Evolutionary conservation across 2,888 invertebrate genomes (phyloP), one percentile per base, ranked within the genome.

Genomic region (Clusia tigrina): DNA sequence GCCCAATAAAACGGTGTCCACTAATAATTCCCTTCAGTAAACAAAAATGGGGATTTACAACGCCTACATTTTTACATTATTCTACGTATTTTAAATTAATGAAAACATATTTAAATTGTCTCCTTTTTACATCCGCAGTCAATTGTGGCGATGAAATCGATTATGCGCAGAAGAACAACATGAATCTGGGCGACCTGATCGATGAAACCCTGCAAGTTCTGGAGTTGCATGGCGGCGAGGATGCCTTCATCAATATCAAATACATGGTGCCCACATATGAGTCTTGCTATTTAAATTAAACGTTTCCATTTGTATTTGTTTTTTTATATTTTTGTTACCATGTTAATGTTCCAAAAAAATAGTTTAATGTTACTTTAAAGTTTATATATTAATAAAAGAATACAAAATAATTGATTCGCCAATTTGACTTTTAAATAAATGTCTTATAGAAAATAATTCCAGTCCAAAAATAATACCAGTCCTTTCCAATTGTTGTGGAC

Each of bases 241-340:
- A 97, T 81, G 96, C 98, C 1, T 97, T 95, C 81, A 96, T 97
- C 74, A 98, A 98, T 83, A 98, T 98, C 77, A 98, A 98, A 84
- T 98, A 98, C 83, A 93, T 98, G 89, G 90, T 98, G 71, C 98
- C 98, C 0, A 97, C 97, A 5, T 98, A 98, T 79, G 96, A 98
- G 83, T 97, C 97, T 1, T 94, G 94, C 78, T 89, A 93, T 74
- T 86, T 90, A 75, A 93, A 93, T 85, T 92, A 85, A 85, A 20
- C 15, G 20, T 18, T 48, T 48, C 17, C n/a, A 2, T 25, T 26
- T 55, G 51, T 60, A 38, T 52, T 56, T 53, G 20, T 12, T 68
- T 25, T 32, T 15, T n/a, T n/a, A 42, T 42, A n/a, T n/a, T n/a
- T n/a, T n/a, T n/a, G n/a, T n/a, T n/a, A n/a, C n/a, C n/a, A 48